Conservation (phyloP, 2,797 vertebrate species). For the Aotus griseimembra region DNA sequence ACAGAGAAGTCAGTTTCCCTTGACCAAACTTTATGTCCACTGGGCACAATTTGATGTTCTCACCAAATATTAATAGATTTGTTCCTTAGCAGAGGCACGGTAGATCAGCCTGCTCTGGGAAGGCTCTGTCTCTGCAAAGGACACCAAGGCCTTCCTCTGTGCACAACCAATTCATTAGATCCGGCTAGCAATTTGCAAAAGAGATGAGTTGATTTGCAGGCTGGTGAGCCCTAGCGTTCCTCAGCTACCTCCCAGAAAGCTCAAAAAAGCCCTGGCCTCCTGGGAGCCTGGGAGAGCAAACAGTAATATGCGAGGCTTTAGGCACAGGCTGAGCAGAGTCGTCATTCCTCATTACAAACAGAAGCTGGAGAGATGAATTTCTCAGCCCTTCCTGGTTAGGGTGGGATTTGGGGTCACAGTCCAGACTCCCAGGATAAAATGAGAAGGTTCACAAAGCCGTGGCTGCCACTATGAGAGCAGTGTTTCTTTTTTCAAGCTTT, state of each 20-base stretch:
- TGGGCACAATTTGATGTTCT: constrained; percentile 59
- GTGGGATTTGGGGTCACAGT: constrained; percentile 1
- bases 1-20: constrained; percentile 53
- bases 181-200: constrained; percentile 21
- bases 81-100: constrained; percentile 20
- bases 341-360: background rate
- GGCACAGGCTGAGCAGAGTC: background rate
- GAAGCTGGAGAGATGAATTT: background rate
- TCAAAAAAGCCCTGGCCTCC: background rate
- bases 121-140: constrained; percentile 11
- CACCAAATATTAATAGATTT: constrained; percentile 61
- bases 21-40: constrained; percentile 43
- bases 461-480: background rate
- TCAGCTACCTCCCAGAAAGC: constrained; percentile 19
- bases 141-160: constrained; percentile 38
- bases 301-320: background rate
- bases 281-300: background rate
- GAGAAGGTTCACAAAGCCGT: background rate
- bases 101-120: constrained; percentile 15
- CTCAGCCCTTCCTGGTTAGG: background rate
- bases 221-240: background rate
- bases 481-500: background rate
- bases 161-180: constrained; percentile 45
- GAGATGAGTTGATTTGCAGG: constrained; percentile 61
- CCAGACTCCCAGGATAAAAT: background rate